Conservation (phyloP, 2,888 invertebrate genomes). For the Tipula lateralis region DNA sequence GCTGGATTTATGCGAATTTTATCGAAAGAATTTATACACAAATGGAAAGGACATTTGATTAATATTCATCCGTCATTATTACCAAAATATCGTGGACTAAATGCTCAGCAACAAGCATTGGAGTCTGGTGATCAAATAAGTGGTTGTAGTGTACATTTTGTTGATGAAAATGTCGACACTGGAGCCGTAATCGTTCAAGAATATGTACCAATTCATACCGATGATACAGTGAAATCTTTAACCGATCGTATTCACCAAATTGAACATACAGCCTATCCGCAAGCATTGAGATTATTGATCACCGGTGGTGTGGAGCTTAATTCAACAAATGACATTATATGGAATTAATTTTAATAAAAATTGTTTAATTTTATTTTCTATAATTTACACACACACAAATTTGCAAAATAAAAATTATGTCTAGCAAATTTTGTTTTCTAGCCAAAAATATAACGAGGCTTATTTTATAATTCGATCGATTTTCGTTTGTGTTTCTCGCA, state of each 20-base stretch:
- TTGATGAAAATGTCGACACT: conserved; percentile 88
- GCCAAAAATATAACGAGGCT: neutral
- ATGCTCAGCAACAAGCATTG: conserved; percentile 81
- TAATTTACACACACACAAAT: neutral
- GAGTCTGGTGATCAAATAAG: conserved; percentile 78
- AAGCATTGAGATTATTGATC: conserved; percentile 36
- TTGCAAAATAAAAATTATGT: neutral
- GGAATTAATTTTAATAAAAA: neutral
- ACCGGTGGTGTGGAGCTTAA: too few relatives aligned
- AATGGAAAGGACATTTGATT: conserved; percentile 80
- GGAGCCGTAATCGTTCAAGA: conserved; percentile 87
- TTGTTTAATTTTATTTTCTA: neutral
- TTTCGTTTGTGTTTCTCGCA: conserved; percentile 48
- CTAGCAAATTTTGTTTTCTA: neutral
- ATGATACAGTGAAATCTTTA: conserved; percentile 70
- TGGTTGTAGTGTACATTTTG: conserved; percentile 95
- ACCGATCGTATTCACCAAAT: conserved; percentile 69
- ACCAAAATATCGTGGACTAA: conserved; percentile 83
- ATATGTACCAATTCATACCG: conserved; percentile 67
- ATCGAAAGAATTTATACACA: conserved; percentile 65
- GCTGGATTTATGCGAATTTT: conserved; percentile 96
- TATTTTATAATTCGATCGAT: conserved; percentile 38
- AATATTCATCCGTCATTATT: conserved; percentile 94
- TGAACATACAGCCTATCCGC: conserved; percentile 82
- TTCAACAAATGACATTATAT: neutral